Percentiles rank a stretch among this genome's conserved stretches.
Conservation (phyloP, 2,113 vertebrate genomes). For the Microcebus tavaratra region DNA sequence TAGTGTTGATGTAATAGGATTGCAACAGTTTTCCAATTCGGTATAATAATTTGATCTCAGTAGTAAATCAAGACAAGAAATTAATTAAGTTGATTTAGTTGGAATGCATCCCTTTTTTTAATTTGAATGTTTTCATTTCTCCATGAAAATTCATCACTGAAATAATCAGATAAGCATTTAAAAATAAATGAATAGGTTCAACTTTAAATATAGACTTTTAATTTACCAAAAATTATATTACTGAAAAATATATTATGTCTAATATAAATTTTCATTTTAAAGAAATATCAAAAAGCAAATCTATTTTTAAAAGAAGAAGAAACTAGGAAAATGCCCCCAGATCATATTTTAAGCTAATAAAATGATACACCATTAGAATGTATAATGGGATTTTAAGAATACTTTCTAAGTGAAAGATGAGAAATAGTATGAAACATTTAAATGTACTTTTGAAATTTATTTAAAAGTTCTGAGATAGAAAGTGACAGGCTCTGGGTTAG, state of each 20-base stretch:
- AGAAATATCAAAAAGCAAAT: background rate
- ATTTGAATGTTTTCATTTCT: background rate
- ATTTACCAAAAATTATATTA: background rate
- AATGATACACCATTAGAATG: background rate
- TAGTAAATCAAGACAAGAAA: background rate
- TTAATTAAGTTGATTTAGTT: background rate
- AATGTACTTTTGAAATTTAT: background rate
- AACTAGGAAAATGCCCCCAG: background rate
- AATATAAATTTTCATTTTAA: background rate
- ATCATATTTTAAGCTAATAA: background rate
- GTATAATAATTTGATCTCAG: background rate
- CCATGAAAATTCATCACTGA: background rate
- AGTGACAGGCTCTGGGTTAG: background rate
- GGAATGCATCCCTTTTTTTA: background rate
- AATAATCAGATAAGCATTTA: background rate
- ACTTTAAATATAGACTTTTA: conserved; percentile 8
- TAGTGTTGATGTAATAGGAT: background rate
- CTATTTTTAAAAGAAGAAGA: background rate
- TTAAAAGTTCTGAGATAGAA: background rate
- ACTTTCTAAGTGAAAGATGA: background rate
- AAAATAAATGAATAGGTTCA: background rate
- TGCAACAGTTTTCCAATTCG: background rate
- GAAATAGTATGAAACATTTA: background rate
- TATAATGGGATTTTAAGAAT: background rate
- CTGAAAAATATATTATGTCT: background rate